Percentiles rank a stretch among this genome's conserved stretches.
phyloP scores from a whole-genome alignment of 1,140 invertebrate species.

The Sinella curviseta region DNA sequence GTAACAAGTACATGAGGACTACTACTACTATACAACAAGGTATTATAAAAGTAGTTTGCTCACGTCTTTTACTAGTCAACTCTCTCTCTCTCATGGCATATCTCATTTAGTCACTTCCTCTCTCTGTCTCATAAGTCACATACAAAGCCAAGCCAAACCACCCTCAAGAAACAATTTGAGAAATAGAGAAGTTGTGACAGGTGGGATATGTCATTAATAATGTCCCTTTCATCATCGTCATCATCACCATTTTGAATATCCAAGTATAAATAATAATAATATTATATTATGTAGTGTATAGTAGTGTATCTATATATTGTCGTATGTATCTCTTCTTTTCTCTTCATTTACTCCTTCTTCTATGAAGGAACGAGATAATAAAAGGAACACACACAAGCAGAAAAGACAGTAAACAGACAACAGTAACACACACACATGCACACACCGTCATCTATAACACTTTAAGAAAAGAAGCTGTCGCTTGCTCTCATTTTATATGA shows the following conservation, averaged over 20 bases:
- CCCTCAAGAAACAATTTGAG: not conserved
- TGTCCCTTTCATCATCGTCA: slow-evolving; percentile 10
- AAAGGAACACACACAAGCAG: not conserved
- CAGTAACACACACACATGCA: not conserved
- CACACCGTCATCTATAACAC: not conserved
- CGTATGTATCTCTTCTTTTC: too few relatives aligned
- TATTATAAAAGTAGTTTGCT: too few relatives aligned
- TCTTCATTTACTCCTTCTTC: too few relatives aligned
- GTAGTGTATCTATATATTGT: too few relatives aligned
- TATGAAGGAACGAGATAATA: too few relatives aligned
- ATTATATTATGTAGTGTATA: too few relatives aligned
- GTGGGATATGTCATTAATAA: slow-evolving; percentile 25
- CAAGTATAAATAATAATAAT: not conserved
- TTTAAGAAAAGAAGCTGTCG: too few relatives aligned
- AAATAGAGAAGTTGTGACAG: slow-evolving; percentile 18
- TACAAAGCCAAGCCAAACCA: not conserved
- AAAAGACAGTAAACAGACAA: not conserved
- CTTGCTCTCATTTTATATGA: too few relatives aligned
- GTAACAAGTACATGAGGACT: too few relatives aligned
- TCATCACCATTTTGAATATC: slow-evolving; percentile 8
- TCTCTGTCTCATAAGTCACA: not conserved
- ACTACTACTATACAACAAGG: too few relatives aligned
- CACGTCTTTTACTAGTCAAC: too few relatives aligned
- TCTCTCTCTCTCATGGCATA: too few relatives aligned
- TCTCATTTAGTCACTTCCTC: not conserved